Conservation (phyloP, 2,113 vertebrate species). For the Aix galericulata region DNA sequence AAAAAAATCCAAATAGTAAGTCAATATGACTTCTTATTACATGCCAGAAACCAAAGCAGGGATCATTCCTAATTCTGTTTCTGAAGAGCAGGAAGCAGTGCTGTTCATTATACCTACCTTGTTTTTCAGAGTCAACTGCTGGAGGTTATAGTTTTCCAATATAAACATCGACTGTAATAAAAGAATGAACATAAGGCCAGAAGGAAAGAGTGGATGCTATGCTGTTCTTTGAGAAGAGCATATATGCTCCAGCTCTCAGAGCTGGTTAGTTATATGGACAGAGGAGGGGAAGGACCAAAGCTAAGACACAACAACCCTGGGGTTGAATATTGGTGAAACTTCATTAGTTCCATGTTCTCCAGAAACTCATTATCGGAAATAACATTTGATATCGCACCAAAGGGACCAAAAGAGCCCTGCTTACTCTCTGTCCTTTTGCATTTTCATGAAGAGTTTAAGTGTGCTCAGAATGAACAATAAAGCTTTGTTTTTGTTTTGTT, state of each 20-base stretch:
- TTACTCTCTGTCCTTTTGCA: neutral
- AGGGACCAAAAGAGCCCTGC: neutral
- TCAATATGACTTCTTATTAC: neutral
- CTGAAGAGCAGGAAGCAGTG: neutral
- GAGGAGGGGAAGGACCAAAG: neutral
- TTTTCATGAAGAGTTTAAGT: neutral
- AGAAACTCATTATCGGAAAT: constrained; percentile 12
- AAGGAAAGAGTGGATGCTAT: neutral
- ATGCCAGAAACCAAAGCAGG: neutral
- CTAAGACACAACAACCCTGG: neutral
- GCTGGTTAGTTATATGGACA: neutral
- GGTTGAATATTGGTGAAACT: neutral
- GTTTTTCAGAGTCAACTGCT: constrained; percentile 6
- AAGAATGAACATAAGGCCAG: neutral
- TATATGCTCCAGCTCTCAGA: neutral
- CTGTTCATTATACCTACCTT: neutral
- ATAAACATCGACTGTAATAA: neutral
- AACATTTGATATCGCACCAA: neutral
- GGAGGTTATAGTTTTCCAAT: neutral
- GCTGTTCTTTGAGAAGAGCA: neutral
- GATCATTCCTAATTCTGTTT: neutral
- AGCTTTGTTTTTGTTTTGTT: neutral
- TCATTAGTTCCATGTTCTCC: neutral
- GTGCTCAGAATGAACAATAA: neutral
- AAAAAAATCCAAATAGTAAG: neutral